Evolutionary conservation across 1,140 invertebrate genomes (phyloP).

Genomic region (Zaprionus inermis): DNA sequence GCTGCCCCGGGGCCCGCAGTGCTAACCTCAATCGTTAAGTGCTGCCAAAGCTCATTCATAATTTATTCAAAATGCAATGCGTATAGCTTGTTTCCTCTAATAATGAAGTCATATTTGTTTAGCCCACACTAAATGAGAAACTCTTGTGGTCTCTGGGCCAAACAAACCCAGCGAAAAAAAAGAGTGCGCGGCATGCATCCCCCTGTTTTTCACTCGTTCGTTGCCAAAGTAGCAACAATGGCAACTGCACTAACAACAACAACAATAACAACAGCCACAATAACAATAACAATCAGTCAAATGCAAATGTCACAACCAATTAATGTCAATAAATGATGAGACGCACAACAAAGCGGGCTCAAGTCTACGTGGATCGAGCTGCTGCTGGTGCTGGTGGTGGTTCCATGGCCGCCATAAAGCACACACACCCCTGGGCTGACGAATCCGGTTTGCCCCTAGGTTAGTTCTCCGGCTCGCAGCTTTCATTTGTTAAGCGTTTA

Average conservation of each 20-base stretch:
- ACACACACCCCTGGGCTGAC: slow-evolving; percentile 18
- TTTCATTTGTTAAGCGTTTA: slow-evolving; percentile 81
- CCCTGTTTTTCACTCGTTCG: slow-evolving; percentile 10
- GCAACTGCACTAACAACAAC: slow-evolving; percentile 81
- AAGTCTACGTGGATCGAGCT: not conserved
- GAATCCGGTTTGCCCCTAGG: slow-evolving; percentile 36
- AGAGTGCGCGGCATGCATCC: not conserved
- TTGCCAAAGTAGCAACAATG: slow-evolving; percentile 72
- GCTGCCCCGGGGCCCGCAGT: slow-evolving; percentile 56
- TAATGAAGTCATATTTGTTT: slow-evolving; percentile 81
- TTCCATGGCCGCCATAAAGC: slow-evolving; percentile 29
- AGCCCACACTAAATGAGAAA: slow-evolving; percentile 54
- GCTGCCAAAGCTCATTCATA: slow-evolving; percentile 74
- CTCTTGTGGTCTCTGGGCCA: slow-evolving; percentile 27
- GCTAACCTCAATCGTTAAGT: slow-evolving; percentile 28
- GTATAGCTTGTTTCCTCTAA: slow-evolving; percentile 18
- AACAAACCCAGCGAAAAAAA: slow-evolving; percentile 51
- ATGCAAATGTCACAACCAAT: slow-evolving; percentile 84
- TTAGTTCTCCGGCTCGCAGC: slow-evolving; percentile 52
- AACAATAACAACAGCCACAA: slow-evolving; percentile 62
- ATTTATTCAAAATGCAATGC: slow-evolving; percentile 61
- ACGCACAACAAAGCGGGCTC: slow-evolving; percentile 6
- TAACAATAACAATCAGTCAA: slow-evolving; percentile 69
- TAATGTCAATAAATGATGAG: slow-evolving; percentile 82
- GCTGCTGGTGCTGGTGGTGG: slow-evolving; percentile 22